Conservation (phyloP, 2,113 vertebrate genomes). For the Corynorhinus townsendii region DNA sequence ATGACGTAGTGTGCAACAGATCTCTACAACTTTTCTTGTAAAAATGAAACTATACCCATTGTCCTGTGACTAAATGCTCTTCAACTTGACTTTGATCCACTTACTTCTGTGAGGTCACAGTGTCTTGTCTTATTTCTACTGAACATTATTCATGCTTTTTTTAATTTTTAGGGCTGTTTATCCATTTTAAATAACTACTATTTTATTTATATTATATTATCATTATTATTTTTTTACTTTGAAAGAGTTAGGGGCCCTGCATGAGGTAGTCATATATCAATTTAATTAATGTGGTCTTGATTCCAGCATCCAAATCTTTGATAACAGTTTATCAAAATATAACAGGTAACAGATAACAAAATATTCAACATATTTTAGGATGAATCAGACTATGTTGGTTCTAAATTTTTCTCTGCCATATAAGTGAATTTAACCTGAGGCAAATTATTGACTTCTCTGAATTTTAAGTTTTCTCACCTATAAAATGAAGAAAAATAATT, state of each 20-base stretch:
- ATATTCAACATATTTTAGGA: not conserved
- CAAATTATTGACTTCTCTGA: not conserved
- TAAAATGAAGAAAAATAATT: conserved; percentile 1
- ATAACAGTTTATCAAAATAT: too few species aligned
- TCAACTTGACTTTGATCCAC: not conserved
- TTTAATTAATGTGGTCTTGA: not conserved
- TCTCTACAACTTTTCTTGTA: too few species aligned
- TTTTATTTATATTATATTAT: not conserved
- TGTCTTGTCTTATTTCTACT: conserved; percentile 40
- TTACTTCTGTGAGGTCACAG: conserved; percentile 3
- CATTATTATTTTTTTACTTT: not conserved
- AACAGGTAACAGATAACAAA: too few species aligned
- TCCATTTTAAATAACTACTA: not conserved
- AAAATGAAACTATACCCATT: too few species aligned
- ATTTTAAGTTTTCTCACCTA: not conserved
- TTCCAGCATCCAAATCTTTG: not conserved
- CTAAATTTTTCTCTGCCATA: not conserved
- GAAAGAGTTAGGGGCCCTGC: not conserved
- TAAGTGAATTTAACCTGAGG: not conserved
- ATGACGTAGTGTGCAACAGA: too few species aligned
- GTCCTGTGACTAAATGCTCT: not conserved
- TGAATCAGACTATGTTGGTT: not conserved
- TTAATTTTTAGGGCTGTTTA: not conserved
- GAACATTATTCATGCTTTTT: not conserved
- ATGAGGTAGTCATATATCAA: not conserved